Evolutionary conservation across 2,888 invertebrate genomes (phyloP).

Genomic region (Aleiodes alternator): DNA sequence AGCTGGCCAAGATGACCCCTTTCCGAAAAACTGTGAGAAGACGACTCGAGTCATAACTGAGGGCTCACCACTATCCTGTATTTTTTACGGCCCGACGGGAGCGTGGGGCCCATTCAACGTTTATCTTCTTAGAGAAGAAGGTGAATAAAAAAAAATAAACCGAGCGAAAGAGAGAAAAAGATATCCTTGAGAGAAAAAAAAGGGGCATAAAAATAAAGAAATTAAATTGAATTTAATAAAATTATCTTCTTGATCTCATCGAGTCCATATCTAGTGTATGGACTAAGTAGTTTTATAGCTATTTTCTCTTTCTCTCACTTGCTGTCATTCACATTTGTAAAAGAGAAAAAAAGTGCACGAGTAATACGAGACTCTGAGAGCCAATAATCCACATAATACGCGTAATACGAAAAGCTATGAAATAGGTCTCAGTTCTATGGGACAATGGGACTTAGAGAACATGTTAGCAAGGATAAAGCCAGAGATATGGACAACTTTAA

Average conservation of each 20-base stretch:
- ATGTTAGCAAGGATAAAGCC: slow-evolving; percentile 49
- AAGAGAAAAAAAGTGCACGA: slow-evolving; percentile 26
- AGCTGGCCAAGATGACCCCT: slow-evolving; percentile 43
- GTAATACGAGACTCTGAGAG: slow-evolving; percentile 53
- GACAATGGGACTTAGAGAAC: slow-evolving; percentile 56
- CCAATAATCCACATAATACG: slow-evolving; percentile 58
- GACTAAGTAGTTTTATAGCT: slow-evolving; percentile 28
- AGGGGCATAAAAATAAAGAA: neutral
- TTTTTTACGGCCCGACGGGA: slow-evolving; percentile 67
- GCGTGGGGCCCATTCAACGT: slow-evolving; percentile 35
- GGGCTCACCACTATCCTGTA: slow-evolving; percentile 61
- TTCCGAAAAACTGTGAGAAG: slow-evolving; percentile 34
- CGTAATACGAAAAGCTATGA: slow-evolving; percentile 53
- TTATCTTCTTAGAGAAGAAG: slow-evolving; percentile 15
- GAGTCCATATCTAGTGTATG: slow-evolving; percentile 8
- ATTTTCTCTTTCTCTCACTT: neutral
- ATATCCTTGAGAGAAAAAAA: slow-evolving; percentile 12
- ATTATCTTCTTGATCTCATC: slow-evolving; percentile 19
- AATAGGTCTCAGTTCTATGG: slow-evolving; percentile 38
- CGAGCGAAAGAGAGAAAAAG: neutral
- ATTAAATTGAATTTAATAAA: neutral
- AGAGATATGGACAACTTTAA: slow-evolving; percentile 17
- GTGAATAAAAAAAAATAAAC: neutral
- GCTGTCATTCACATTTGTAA: neutral
- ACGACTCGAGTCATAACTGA: slow-evolving; percentile 59